Evolutionary conservation across 2,113 vertebrate genomes (phyloP), one percentile per base, ranked within the genome.

Genomic region (Saguinus midas): DNA sequence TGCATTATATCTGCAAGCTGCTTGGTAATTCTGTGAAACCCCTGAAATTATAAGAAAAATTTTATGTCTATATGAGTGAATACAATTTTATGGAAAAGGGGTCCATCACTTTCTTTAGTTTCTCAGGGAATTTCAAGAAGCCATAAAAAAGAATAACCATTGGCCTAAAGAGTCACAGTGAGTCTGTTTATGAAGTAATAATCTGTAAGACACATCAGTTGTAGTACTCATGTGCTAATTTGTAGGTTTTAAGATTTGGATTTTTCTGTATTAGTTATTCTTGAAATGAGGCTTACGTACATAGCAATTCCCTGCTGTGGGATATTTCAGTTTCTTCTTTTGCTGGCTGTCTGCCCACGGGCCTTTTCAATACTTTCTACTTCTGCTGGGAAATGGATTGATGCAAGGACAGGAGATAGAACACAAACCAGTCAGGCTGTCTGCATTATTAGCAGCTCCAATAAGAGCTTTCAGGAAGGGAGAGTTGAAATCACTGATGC

Each of bases 121-220:
- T 87, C 66, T 87, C 27, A 35, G n/a, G 90, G 66, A 58, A 94
- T 32, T 85, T 78, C 75, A 82, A 86, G 43, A 86, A 83, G 43
- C 37, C 52, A 13, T 12, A 64, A 37, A 96, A 87, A 81, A 84
- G 58, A 90, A 70, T 72, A 90, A 79, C n/a, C 43, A 37, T 3
- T 55, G 48, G 11, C 29, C 45, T 70, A 35, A 48, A n/a, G 83
- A 75, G 92, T 76, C 70, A 94, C 6, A 18, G 27, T 45, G 52
- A 86, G 16, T 55, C 17, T 80, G 27, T 32, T 57, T 83, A 43
- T 78, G 79, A 61, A 35, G 50, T 37, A 87, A 82, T 90, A 52
- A 9, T 29, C 16, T 78, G 84, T 32, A 70, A 57, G 55, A 32
- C 0, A 37, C 3, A 2, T 45, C 6, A 6, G 55, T 73, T 37